Evolutionary conservation across 2,113 vertebrate genomes (phyloP).

Genomic region (Felis catus): DNA sequence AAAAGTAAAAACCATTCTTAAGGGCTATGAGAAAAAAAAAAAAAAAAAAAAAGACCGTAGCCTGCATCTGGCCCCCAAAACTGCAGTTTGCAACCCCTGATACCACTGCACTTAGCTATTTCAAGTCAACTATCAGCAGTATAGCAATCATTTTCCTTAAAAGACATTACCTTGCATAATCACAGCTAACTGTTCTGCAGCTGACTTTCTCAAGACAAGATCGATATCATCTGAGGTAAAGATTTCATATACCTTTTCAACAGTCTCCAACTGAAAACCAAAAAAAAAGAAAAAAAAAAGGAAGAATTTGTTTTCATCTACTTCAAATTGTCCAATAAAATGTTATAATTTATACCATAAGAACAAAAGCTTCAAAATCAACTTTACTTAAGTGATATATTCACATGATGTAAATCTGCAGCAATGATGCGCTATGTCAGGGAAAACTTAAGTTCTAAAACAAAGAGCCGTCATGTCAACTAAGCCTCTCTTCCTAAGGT

Average conservation of each 20-base stretch:
- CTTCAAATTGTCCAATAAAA: conserved; percentile 9
- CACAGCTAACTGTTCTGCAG: conserved; percentile 94
- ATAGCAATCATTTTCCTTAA: neutral
- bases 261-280: conserved; percentile 90
- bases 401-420: neutral
- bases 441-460: neutral
- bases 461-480: neutral
- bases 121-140: neutral
- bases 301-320: neutral
- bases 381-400: neutral
- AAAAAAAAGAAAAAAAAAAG: conserved; percentile 42
- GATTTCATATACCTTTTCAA: conserved; percentile 93
- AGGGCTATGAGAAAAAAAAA: neutral
- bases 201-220: conserved; percentile 90
- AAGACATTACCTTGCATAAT: conserved; percentile 92
- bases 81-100: neutral
- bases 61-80: neutral
- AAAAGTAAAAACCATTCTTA: neutral
- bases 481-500: neutral
- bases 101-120: too few relatives aligned
- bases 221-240: conserved; percentile 92
- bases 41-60: neutral
- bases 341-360: neutral
- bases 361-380: neutral
- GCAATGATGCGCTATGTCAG: neutral